Evolutionary conservation across 1,140 invertebrate genomes (phyloP), one percentile per base, ranked within the genome.

Genomic region (Cyrtorhinus lividipennis): DNA sequence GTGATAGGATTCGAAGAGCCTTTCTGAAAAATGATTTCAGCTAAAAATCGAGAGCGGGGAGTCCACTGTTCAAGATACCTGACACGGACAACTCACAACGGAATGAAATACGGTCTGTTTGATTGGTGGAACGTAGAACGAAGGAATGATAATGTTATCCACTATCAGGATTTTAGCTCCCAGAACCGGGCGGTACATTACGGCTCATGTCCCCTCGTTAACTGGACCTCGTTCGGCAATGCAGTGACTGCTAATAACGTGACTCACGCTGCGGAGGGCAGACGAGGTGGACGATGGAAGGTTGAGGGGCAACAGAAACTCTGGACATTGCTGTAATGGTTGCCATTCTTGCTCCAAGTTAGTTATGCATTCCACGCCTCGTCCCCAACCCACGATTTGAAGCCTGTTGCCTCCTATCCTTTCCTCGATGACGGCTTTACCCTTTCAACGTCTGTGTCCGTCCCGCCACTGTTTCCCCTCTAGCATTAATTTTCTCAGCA

Each of bases 351-450:
- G 48, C 48, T 20, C 48, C 5, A 53, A 53, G 48, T 53, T 53
- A 53, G 48, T 53, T 53, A 53, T 53, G 48, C 48, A 53, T 53
- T 53, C 48, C 48, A 53, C 48, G 48, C 48, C 48, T 53, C 48
- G 48, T 10, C 48, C 18, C 48, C 18, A 10, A 10, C 20, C 48
- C 5, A 5, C 30, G 30, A n/a, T n/a, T 38, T 38, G 30, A 38
- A 38, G 48, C 48, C 48, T 53, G 48, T 53, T 53, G 48, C 48
- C 48, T 10, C 48, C 30, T 15, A 15, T 38, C 30, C 30, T 38
- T 38, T 38, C 30, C 5, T 15, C 30, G 30, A 38, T 38, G 30
- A 38, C 30, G 15, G 30, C 30, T 15, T 8, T 5, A 15, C 5
- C 30, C 15, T 38, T 38, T 38, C 15, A 38, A 38, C 30, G 30